Conservation (phyloP, 2,888 invertebrate species). For the Tachystola acroxantha region DNA sequence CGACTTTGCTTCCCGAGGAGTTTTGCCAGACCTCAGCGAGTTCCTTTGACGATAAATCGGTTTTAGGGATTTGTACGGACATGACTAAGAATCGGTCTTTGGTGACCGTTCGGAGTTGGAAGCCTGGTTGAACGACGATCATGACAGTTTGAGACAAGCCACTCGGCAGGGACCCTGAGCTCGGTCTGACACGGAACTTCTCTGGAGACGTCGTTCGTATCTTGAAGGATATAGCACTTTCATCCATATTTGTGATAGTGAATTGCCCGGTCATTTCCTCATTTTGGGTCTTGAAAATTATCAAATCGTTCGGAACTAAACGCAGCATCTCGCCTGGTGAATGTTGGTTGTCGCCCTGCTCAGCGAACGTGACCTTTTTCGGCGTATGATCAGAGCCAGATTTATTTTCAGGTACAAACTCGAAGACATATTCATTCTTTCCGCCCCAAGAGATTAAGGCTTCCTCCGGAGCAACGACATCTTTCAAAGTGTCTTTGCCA, state of each 20-base stretch:
- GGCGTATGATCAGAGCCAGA: slow-evolving; percentile 50
- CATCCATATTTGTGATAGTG: slow-evolving; percentile 83
- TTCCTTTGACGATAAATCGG: slow-evolving; percentile 78
- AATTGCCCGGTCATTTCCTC: slow-evolving; percentile 83
- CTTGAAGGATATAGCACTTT: slow-evolving; percentile 76
- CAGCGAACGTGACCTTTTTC: slow-evolving; percentile 68
- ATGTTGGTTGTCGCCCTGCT: slow-evolving; percentile 53
- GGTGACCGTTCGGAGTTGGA: slow-evolving; percentile 81
- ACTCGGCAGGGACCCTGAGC: slow-evolving; percentile 85
- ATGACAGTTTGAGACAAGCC: slow-evolving; percentile 81
- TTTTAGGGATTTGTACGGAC: slow-evolving; percentile 83
- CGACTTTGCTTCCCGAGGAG: slow-evolving; percentile 77
- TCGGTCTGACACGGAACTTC: slow-evolving; percentile 95
- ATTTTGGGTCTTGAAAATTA: slow-evolving; percentile 82
- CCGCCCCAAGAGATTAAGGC: slow-evolving; percentile 91
- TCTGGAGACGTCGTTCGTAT: slow-evolving; percentile 97
- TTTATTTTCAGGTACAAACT: slow-evolving; percentile 81
- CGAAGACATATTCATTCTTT: slow-evolving; percentile 83
- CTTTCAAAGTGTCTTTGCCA: slow-evolving; percentile 84
- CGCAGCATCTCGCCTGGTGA: slow-evolving; percentile 78
- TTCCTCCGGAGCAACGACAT: slow-evolving; percentile 85
- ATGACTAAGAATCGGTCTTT: slow-evolving; percentile 94
- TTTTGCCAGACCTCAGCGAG: slow-evolving; percentile 86
- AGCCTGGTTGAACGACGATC: slow-evolving; percentile 87
- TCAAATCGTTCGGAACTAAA: slow-evolving; percentile 82